Evolutionary conservation across 2,797 vertebrate species (phyloP).

Genomic region (Sebastes iracundus): DNA sequence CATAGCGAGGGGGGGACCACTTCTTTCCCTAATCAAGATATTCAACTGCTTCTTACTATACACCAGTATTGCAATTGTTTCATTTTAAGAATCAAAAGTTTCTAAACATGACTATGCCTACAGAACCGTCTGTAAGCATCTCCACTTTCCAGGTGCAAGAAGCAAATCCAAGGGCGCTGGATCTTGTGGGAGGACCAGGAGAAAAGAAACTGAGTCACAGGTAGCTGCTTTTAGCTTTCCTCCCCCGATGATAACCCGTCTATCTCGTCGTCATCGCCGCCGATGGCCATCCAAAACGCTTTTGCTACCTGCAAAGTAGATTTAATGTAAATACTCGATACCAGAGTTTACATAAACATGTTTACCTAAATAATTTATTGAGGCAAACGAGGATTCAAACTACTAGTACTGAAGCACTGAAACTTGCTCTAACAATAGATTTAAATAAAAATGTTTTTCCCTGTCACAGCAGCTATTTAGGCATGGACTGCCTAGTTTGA

Average conservation of each 20-base stretch:
- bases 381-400: neutral
- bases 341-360: neutral
- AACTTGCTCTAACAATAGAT: neutral
- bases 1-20: conserved; percentile 6
- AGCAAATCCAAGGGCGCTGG: conserved; percentile 37
- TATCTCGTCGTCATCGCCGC: conserved; percentile 96
- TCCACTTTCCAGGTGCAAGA: conserved; percentile 44
- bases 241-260: conserved; percentile 96
- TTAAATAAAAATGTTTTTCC: neutral
- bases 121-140: conserved; percentile 50
- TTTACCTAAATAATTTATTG: neutral
- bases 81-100: conserved; percentile 37
- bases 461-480: neutral
- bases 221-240: conserved; percentile 83
- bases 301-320: conserved; percentile 90
- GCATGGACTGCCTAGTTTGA: neutral
- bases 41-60: conserved; percentile 37
- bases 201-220: conserved; percentile 20
- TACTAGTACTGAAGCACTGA: neutral
- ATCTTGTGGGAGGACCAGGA: conserved; percentile 44
- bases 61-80: conserved; percentile 33
- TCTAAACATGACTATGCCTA: conserved; percentile 48
- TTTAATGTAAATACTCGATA: neutral
- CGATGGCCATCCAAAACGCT: conserved; percentile 99
- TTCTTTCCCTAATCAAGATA: conserved; percentile 29